Conservation (phyloP, 2,797 vertebrate species). For the Galaxias olidus region DNA sequence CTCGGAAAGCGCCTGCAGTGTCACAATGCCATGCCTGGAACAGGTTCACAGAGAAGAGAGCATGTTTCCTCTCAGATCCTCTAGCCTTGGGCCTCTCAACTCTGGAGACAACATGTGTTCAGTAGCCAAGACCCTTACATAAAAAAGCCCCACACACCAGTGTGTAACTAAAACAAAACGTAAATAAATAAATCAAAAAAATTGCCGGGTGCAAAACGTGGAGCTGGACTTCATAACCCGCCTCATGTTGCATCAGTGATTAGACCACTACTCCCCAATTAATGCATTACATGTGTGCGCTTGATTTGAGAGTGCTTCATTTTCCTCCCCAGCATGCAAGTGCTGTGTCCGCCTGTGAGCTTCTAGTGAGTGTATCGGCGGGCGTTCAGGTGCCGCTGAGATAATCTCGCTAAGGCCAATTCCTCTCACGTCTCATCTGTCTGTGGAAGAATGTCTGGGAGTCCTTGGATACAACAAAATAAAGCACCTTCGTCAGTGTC, state of each 20-base stretch:
- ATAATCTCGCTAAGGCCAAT: conserved; percentile 5
- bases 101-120: conserved; percentile 13
- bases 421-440: conserved; percentile 9
- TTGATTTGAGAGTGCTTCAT: conserved; percentile 38
- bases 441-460: neutral
- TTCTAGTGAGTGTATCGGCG: neutral
- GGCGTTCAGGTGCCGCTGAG: conserved; percentile 1
- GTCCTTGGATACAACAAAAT: neutral
- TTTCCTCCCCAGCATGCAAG: conserved; percentile 55
- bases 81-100: conserved; percentile 37
- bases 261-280: conserved; percentile 47
- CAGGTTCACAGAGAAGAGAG: conserved; percentile 64
- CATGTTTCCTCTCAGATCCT: conserved; percentile 61
- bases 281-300: conserved; percentile 40
- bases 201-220: conserved; percentile 61
- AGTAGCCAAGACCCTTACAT: too few relatives aligned
- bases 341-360: conserved; percentile 9
- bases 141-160: too few relatives aligned
- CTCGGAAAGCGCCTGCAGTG: conserved; percentile 94
- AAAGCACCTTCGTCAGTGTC: neutral
- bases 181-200: conserved; percentile 53
- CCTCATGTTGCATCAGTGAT: conserved; percentile 42
- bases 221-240: conserved; percentile 56
- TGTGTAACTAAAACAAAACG: too few relatives aligned
- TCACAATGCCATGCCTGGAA: conserved; percentile 92